phyloP scores from a whole-genome alignment of 2,888 invertebrate species.

The Brachypalpus laphriformis region DNA sequence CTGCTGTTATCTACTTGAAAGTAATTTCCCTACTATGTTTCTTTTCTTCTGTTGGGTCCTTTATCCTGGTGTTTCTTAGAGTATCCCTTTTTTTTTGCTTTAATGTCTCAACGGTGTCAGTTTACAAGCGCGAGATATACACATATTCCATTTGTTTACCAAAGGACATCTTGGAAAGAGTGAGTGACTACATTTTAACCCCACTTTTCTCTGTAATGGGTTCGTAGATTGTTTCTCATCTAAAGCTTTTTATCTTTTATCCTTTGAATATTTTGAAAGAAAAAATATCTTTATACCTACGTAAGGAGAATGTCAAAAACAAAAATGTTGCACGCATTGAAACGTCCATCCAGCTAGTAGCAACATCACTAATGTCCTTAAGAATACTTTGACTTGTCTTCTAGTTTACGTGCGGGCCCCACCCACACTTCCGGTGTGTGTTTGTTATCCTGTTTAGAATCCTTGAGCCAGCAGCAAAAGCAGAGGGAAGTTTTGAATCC shows the following conservation, averaged over 20 bases:
- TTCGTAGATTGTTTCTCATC: constrained; percentile 44
- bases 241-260: constrained; percentile 50
- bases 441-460: constrained; percentile 60
- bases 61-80: constrained; percentile 51
- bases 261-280: constrained; percentile 52
- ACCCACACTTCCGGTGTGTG: background rate
- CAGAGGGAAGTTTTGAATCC: constrained; percentile 52
- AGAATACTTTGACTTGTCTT: constrained; percentile 68
- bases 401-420: background rate
- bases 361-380: constrained; percentile 65
- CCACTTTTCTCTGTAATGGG: constrained; percentile 32
- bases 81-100: constrained; percentile 27
- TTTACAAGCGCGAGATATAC: constrained; percentile 42
- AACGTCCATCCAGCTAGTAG: constrained; percentile 57
- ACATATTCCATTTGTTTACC: constrained; percentile 40
- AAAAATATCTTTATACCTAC: background rate
- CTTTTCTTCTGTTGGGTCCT: constrained; percentile 40
- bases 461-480: constrained; percentile 13
- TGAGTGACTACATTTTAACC: constrained; percentile 16
- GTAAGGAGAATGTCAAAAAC: constrained; percentile 40
- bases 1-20: constrained; percentile 74
- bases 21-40: constrained; percentile 71
- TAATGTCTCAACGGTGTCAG: constrained; percentile 57
- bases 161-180: constrained; percentile 26
- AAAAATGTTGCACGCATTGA: constrained; percentile 63